phyloP scores from a whole-genome alignment of 1,140 invertebrate genomes.

The Zophobas morio region DNA sequence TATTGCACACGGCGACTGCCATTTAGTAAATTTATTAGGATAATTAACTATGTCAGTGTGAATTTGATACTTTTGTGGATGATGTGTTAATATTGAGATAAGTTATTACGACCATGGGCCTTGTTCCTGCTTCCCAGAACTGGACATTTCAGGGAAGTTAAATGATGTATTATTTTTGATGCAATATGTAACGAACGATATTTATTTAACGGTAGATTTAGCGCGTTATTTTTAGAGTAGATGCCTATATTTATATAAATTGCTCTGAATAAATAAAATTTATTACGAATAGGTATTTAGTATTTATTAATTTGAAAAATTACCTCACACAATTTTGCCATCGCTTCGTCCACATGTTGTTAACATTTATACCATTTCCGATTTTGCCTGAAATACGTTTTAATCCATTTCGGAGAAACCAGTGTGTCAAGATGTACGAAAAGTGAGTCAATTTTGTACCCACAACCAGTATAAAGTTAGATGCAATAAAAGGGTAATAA shows the following conservation, averaged over 20 bases:
- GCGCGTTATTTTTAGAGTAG: no score
- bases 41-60: slow-evolving; percentile 26
- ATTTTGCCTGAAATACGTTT: not conserved
- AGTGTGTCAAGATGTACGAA: slow-evolving; percentile 3
- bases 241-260: no score
- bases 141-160: not conserved
- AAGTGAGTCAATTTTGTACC: not conserved
- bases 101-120: no score
- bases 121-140: no score
- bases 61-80: slow-evolving; percentile 7
- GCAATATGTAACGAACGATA: no score
- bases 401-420: not conserved
- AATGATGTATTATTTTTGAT: no score
- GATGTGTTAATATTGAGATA: not conserved
- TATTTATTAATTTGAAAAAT: no score
- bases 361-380: slow-evolving; percentile 15
- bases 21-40: slow-evolving; percentile 40
- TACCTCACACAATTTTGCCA: not conserved
- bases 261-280: no score
- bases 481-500: slow-evolving; percentile 3
- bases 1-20: not conserved
- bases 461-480: not conserved
- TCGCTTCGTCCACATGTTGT: not conserved
- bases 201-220: no score
- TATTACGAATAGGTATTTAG: no score